These are phyloP conservation scores for Euwallacea similis DNA, from an alignment of 1,140 invertebrate species.

Conservation along the genomic window DNA sequence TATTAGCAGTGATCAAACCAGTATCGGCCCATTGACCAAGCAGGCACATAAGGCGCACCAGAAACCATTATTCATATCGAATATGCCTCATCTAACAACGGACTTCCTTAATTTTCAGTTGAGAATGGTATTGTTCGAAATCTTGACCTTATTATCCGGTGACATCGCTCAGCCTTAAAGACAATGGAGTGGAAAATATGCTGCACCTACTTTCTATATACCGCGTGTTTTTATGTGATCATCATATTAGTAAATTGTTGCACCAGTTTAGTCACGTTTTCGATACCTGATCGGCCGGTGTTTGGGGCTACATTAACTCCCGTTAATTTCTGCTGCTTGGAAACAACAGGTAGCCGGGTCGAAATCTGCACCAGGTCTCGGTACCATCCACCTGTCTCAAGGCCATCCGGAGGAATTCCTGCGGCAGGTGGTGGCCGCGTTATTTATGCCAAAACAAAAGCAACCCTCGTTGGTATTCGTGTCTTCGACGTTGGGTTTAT, in stretches of 20 bases:
- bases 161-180: slow-evolving; percentile 36
- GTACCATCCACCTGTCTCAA: slow-evolving; percentile 33
- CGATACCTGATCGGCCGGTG: not conserved
- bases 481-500: not conserved
- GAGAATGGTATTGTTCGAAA: slow-evolving; percentile 37
- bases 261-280: not conserved
- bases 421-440: slow-evolving; percentile 28
- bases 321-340: slow-evolving; percentile 4
- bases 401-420: slow-evolving; percentile 22
- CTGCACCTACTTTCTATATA: slow-evolving; percentile 27
- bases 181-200: slow-evolving; percentile 20
- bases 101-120: slow-evolving; percentile 37
- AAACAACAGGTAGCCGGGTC: slow-evolving; percentile 11
- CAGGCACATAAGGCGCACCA: slow-evolving; percentile 4
- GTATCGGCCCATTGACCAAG: slow-evolving; percentile 8
- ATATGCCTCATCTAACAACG: slow-evolving; percentile 22
- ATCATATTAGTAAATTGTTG: no score
- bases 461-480: slow-evolving; percentile 19
- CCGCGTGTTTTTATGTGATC: no score
- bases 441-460: slow-evolving; percentile 35
- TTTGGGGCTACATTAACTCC: not conserved
- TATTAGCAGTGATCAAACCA: not conserved
- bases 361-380: slow-evolving; percentile 17
- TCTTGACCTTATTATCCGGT: slow-evolving; percentile 43
- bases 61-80: slow-evolving; percentile 24